Evolutionary conservation across 2,888 invertebrate species (phyloP).

Genomic region (Teleogryllus oceanicus): DNA sequence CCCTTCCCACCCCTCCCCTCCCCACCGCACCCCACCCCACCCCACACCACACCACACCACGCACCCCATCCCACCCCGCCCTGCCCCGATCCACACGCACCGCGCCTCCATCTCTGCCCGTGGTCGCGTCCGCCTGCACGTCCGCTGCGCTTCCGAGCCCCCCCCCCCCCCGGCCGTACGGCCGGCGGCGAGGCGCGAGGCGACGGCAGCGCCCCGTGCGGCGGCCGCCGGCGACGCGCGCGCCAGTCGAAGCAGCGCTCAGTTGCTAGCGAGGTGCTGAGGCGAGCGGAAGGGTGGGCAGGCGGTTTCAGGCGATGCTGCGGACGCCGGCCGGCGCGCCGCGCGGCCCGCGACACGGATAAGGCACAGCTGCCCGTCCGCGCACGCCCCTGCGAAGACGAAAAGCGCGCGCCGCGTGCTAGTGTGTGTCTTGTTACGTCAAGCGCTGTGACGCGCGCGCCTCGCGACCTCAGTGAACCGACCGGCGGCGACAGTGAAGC

Average conservation of each 20-base stretch:
- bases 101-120: not conserved
- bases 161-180: not conserved
- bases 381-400: not conserved
- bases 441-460: not conserved
- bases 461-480: not conserved
- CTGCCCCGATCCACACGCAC: not conserved
- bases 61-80: not conserved
- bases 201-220: conserved; percentile 18
- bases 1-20: not conserved
- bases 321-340: not conserved
- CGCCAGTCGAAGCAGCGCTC: not conserved
- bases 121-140: not conserved
- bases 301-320: conserved; percentile 1
- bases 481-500: too few species aligned
- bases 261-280: conserved; percentile 8
- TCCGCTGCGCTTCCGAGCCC: not conserved
- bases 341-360: not conserved
- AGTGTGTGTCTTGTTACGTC: not conserved
- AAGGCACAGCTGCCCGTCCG: not conserved
- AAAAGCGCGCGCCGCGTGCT: not conserved
- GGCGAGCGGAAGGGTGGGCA: not conserved
- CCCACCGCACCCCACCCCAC: not conserved
- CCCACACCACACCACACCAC: too few species aligned
- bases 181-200: not conserved
- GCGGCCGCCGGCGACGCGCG: conserved; percentile 18